These are phyloP conservation scores for Dasyprocta punctata DNA, from an alignment of 2,113 vertebrate species.

Conservation along the genomic window DNA sequence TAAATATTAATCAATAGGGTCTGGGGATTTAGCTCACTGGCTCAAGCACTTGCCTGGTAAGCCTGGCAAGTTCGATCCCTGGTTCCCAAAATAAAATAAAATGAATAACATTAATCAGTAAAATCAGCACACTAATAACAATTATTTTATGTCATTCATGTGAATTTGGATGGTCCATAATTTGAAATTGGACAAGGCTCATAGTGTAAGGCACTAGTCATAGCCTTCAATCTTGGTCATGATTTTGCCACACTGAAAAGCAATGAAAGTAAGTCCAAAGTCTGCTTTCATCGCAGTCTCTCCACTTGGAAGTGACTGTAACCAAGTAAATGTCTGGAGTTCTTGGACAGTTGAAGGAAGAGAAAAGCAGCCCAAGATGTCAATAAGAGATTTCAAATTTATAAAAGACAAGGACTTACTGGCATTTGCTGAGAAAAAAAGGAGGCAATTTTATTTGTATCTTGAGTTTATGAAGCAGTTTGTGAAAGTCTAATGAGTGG, in stretches of 20 bases:
- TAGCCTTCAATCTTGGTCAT: rapidly evolving
- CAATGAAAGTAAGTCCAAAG: too few species aligned
- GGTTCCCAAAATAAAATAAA: too few species aligned
- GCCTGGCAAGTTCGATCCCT: too few species aligned
- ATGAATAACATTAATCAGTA: neutral
- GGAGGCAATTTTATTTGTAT: neutral
- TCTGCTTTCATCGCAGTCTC: neutral
- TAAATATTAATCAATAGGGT: neutral
- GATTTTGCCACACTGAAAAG: neutral
- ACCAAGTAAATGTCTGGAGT: neutral
- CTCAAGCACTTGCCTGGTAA: too few species aligned
- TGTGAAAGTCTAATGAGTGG: neutral
- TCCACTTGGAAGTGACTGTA: neutral
- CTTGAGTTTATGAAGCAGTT: slow-evolving; percentile 6
- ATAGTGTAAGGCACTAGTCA: rapidly evolving
- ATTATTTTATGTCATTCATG: neutral
- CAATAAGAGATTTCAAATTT: neutral
- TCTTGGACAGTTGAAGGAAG: neutral
- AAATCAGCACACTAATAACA: neutral
- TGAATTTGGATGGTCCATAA: neutral
- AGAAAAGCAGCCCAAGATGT: too few species aligned
- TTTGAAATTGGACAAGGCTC: neutral
- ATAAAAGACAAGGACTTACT: neutral
- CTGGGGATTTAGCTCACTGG: too few species aligned
- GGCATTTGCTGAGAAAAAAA: neutral